Conservation (phyloP, 2,888 invertebrate species). For the Limnephilus marmoratus region DNA sequence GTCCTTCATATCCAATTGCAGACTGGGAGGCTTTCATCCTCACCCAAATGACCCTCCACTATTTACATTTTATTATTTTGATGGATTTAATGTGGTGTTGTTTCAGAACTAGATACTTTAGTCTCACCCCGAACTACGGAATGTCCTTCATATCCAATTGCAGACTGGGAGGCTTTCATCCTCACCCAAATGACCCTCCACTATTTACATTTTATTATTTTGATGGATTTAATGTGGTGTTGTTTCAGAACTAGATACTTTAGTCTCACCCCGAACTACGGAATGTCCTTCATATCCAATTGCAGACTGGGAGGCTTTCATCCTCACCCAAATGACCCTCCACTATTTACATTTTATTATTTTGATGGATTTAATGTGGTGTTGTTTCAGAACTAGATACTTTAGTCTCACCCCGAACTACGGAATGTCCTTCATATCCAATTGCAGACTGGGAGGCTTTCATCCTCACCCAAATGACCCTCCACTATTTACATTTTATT, state of each 20-base stretch:
- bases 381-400: conserved; percentile 86
- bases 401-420: conserved; percentile 91
- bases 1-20: conserved; percentile 90
- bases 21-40: conserved; percentile 93
- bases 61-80: conserved; percentile 5
- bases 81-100: conserved; percentile 12
- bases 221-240: not conserved
- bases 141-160: conserved; percentile 92
- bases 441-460: conserved; percentile 91
- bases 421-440: conserved; percentile 92
- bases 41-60: conserved; percentile 93
- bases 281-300: conserved; percentile 90
- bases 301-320: conserved; percentile 94
- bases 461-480: conserved; percentile 96
- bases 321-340: conserved; percentile 93
- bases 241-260: conserved; percentile 91
- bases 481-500: conserved; percentile 75
- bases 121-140: conserved; percentile 91
- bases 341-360: conserved; percentile 71
- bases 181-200: conserved; percentile 92
- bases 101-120: conserved; percentile 92
- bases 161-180: conserved; percentile 92
- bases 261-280: conserved; percentile 90
- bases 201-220: conserved; percentile 3
- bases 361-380: not conserved